Percentiles rank a stretch among this genome's conserved stretches.
Conservation (phyloP, 2,797 vertebrate genomes). For the Sebastes baramenuke region DNA sequence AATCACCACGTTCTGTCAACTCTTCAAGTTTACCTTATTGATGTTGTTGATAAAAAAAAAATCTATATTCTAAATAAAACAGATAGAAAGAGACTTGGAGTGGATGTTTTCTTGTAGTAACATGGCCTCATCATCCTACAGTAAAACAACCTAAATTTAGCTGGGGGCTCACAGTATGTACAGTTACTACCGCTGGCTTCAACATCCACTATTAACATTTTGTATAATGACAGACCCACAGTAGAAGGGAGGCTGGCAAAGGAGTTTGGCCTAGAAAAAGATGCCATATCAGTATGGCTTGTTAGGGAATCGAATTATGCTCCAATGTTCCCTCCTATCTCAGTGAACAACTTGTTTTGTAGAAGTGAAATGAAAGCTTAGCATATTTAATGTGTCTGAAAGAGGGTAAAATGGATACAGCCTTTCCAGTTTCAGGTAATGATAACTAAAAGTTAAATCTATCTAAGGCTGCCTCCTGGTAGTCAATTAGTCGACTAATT, state of each 20-base stretch:
- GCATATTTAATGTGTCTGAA: slow-evolving; percentile 1
- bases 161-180: background rate
- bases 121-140: background rate
- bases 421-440: background rate
- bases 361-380: slow-evolving; percentile 4
- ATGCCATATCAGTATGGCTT: background rate
- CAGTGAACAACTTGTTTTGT: slow-evolving; percentile 15
- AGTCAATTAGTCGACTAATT: no score
- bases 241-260: background rate
- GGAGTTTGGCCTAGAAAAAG: slow-evolving; percentile 47
- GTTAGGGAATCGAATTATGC: slow-evolving; percentile 37
- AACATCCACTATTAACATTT: slow-evolving; percentile 25
- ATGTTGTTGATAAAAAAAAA: background rate
- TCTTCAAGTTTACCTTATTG: background rate
- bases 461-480: no score
- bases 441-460: background rate
- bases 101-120: background rate
- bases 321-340: background rate
- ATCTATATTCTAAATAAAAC: background rate
- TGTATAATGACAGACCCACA: slow-evolving; percentile 32
- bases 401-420: background rate
- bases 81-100: background rate
- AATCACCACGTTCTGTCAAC: background rate
- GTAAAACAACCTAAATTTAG: background rate
- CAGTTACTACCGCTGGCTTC: slow-evolving; percentile 13